A percentile compares a stretch with the other conserved stretches of the same genome.
Evolutionary conservation across 2,797 vertebrate genomes (phyloP).

Genomic region (Danio tinwini): DNA sequence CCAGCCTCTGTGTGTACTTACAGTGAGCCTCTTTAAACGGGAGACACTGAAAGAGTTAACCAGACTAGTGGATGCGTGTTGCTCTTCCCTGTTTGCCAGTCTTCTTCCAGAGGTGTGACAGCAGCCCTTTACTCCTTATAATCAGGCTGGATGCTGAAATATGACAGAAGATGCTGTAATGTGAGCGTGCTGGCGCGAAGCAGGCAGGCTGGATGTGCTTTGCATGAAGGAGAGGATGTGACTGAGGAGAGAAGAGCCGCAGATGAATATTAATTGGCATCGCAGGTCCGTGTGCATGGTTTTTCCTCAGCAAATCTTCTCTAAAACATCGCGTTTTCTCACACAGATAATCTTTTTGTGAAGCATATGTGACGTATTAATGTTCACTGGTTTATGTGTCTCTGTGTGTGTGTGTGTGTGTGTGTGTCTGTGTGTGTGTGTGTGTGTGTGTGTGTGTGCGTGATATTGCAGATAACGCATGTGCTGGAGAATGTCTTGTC

Average conservation of each 20-base stretch:
- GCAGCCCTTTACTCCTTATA: neutral
- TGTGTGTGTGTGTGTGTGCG: neutral
- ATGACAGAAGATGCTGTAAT: constrained; percentile 11
- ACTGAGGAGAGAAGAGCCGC: constrained; percentile 58
- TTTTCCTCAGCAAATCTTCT: neutral
- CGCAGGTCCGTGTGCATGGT: constrained; percentile 41
- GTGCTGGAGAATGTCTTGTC: neutral
- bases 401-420: neutral
- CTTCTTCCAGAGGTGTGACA: constrained; percentile 34
- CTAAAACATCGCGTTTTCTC: neutral
- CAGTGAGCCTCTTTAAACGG: neutral
- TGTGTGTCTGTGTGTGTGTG: neutral
- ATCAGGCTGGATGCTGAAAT: constrained; percentile 11
- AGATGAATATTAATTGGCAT: constrained; percentile 72
- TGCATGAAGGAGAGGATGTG: constrained; percentile 58
- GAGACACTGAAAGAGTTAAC: constrained; percentile 42
- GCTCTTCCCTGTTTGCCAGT: constrained; percentile 34
- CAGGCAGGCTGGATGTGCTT: constrained; percentile 14
- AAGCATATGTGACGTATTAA: neutral
- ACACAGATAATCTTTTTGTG: neutral
- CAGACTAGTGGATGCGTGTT: constrained; percentile 33
- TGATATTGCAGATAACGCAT: too few species aligned
- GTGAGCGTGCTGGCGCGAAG: constrained; percentile 11
- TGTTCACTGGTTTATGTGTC: neutral
- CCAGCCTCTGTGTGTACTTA: neutral